Percentiles rank a stretch among this genome's conserved stretches.
Evolutionary conservation across 2,797 vertebrate species (phyloP).

Genomic region (Halcyon chelicuti): DNA sequence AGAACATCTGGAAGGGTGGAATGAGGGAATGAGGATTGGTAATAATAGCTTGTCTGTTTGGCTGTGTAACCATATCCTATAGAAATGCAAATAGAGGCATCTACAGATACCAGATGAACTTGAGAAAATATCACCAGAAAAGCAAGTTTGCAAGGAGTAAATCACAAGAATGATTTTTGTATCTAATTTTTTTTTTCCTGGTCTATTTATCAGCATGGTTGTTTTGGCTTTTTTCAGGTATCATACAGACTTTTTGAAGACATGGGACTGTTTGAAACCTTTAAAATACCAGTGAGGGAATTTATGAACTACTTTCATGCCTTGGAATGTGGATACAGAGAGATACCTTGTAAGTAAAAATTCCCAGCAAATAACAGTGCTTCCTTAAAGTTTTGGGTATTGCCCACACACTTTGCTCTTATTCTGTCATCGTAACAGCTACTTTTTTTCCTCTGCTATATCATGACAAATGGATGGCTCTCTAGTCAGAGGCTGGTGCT

Average conservation of each 20-base stretch:
- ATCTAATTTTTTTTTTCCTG: neutral
- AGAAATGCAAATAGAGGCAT: neutral
- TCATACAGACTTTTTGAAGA: conserved; percentile 97
- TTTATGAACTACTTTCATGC: conserved; percentile 99
- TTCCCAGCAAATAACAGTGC: neutral
- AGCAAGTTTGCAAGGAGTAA: neutral
- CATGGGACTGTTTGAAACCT: conserved; percentile 94
- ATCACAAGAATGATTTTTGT: neutral
- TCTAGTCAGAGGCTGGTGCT: neutral
- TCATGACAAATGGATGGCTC: neutral
- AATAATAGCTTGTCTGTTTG: neutral
- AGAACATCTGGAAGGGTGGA: neutral
- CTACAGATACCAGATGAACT: neutral
- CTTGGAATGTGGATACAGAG: conserved; percentile 96
- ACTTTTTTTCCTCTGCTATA: neutral
- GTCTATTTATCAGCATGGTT: neutral
- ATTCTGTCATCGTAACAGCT: neutral
- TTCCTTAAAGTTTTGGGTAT: neutral
- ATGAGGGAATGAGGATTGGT: neutral
- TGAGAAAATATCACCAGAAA: neutral
- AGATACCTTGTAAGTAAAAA: conserved; percentile 95
- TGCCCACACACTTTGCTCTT: neutral
- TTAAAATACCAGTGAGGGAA: conserved; percentile 95
- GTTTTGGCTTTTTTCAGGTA: conserved; percentile 80
- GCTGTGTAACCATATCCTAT: neutral